Base-by-base conservation (phyloP, 2,113 vertebrate genomes). In the Lagopus leucura region DNA sequence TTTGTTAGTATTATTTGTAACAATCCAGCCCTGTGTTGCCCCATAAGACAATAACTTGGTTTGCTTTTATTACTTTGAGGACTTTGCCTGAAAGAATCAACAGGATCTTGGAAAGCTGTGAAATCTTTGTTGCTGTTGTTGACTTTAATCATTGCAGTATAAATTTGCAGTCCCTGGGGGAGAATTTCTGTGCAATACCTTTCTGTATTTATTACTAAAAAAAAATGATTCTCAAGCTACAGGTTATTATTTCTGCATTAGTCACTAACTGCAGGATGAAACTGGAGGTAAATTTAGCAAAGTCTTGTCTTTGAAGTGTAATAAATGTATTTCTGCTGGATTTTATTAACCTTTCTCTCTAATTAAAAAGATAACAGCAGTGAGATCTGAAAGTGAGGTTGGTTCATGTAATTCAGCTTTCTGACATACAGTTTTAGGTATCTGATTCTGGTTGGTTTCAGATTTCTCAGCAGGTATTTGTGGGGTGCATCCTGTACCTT, bases 201-300 rank as follows among this genome's bases (percentile, higher is more conserved):
- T 86, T 75, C 36, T 34, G 48, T 82, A 50, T 87, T 87, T 91
- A 74, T 88, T 86, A 55, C 60, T 54, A 6, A 66, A 77, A 66
- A 83, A 84, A 65, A 65, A 94, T 27, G 11, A 32, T 38, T 80
- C 60, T 47, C 43, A 89, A 77, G 86, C 86, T 94, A 18, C 48
- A 84, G 70, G 83, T 93, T 93, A 77, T 95, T 89, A 92, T 88
- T 93, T 91, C 65, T 82, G 55, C 71, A 79, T 61, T 64, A 34
- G 72, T 30, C 38, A 67, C 82, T 69, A 36, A n/a, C 60, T 77
- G 65, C 78, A 88, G 69, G 78, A 74, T 88, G 57, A 38, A 89
- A 67, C 52, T 47, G 67, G 72, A 93, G 61, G 73, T 71, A 60
- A 73, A 69, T 73, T 88, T 25, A 83, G 69, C 8, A 0, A 60